These are phyloP conservation scores for Pantherophis vulpinus DNA, from an alignment of 2,797 vertebrate genomes.

Conservation along the genomic window DNA sequence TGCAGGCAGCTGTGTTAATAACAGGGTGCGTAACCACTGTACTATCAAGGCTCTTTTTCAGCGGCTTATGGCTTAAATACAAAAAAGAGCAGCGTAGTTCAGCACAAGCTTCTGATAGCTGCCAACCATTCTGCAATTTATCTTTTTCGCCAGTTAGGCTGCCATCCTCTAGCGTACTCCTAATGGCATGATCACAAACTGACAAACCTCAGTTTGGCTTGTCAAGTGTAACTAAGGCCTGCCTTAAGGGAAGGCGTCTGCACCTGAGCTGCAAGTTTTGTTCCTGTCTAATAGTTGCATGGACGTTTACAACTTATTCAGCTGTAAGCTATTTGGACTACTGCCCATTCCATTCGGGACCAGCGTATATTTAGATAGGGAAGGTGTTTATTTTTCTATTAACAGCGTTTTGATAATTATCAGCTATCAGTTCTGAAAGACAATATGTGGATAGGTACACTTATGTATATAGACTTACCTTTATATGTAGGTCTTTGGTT, in stretches of 20 bases:
- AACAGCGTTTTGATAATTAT: fast-evolving
- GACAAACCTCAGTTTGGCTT: not conserved
- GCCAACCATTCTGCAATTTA: slow-evolving; percentile 3
- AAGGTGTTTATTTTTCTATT: not conserved
- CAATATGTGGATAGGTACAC: not conserved
- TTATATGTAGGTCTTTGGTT: not conserved
- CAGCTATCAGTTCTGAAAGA: not conserved
- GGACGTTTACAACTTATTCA: not conserved
- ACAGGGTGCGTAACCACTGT: too few relatives aligned
- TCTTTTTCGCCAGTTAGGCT: not conserved
- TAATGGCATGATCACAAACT: not conserved
- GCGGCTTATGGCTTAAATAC: slow-evolving; percentile 51
- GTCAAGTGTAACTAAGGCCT: not conserved
- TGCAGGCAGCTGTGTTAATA: too few relatives aligned
- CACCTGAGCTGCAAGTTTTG: not conserved
- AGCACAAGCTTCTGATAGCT: slow-evolving; percentile 45
- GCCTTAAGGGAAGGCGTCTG: not conserved
- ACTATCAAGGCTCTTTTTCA: too few relatives aligned
- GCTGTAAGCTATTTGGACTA: not conserved
- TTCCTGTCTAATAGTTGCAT: not conserved
- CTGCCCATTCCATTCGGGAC: slow-evolving; percentile 20
- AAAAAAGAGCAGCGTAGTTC: slow-evolving; percentile 6
- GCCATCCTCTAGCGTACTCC: not conserved
- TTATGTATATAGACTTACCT: not conserved
- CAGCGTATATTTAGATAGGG: slow-evolving; percentile 2